Evolutionary conservation across 2,797 vertebrate species (phyloP).

Genomic region (Petrocephalus sullivani): DNA sequence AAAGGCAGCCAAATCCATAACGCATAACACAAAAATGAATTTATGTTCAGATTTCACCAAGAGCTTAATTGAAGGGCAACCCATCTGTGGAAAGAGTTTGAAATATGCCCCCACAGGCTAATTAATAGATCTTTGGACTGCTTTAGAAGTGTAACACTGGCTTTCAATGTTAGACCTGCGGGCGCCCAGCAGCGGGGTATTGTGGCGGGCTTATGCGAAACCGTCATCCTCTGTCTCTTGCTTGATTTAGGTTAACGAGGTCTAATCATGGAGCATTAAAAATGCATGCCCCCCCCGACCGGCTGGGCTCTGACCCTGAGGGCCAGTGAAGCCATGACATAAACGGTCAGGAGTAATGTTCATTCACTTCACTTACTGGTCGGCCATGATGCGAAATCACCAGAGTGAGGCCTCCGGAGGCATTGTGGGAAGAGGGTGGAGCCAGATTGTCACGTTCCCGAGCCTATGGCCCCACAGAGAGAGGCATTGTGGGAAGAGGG

Average conservation of each 20-base stretch:
- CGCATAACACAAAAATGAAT: not conserved
- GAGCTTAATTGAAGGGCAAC: not conserved
- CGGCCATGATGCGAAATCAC: not conserved
- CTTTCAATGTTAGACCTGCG: not conserved
- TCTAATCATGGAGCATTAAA: not conserved
- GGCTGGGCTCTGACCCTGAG: not conserved
- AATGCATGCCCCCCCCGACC: not conserved
- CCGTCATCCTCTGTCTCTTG: not conserved
- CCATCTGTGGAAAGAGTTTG: not conserved
- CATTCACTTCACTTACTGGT: not conserved
- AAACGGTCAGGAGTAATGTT: not conserved
- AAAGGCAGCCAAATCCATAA: not conserved
- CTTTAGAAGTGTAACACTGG: not conserved
- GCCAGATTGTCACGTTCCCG: too few species aligned
- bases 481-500: not conserved
- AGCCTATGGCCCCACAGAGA: not conserved
- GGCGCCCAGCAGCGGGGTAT: not conserved
- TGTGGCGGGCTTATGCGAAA: not conserved
- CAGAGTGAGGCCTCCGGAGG: not conserved
- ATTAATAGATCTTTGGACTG: conserved; percentile 18
- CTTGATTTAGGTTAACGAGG: not conserved
- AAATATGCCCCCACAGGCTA: not conserved
- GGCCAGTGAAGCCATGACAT: not conserved
- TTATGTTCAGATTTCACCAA: not conserved
- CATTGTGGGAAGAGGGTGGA: not conserved